phyloP scores from a whole-genome alignment of 2,888 invertebrate species.

The Dasypogon diadema region DNA sequence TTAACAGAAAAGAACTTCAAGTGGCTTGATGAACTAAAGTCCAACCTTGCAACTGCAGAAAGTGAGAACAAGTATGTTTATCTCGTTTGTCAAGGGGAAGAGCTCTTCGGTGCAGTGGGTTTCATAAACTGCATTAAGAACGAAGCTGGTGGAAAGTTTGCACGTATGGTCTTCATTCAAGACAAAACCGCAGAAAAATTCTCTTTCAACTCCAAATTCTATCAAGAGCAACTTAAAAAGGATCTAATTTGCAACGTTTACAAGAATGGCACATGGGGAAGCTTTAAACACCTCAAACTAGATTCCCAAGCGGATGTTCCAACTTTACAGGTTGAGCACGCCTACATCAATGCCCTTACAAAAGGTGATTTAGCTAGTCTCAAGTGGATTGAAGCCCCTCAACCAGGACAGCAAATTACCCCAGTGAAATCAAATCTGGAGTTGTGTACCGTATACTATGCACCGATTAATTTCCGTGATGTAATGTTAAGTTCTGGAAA shows the following conservation, averaged over 20 bases:
- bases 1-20: constrained; percentile 78
- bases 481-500: constrained; percentile 98
- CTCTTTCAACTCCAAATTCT: constrained; percentile 72
- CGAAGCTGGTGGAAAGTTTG: constrained; percentile 85
- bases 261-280: constrained; percentile 87
- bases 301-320: constrained; percentile 68
- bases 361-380: constrained; percentile 94
- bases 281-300: constrained; percentile 83
- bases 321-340: constrained; percentile 83
- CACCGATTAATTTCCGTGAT: constrained; percentile 97
- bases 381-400: constrained; percentile 92
- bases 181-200: constrained; percentile 75
- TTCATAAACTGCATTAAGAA: constrained; percentile 90
- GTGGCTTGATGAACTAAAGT: constrained; percentile 88
- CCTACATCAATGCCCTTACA: constrained; percentile 92
- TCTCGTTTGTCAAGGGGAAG: constrained; percentile 77
- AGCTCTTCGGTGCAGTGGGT: constrained; percentile 84
- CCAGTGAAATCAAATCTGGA: constrained; percentile 70
- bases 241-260: constrained; percentile 90
- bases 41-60: constrained; percentile 77
- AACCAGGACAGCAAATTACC: constrained; percentile 71
- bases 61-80: constrained; percentile 74
- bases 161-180: constrained; percentile 80
- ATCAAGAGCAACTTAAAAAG: constrained; percentile 74
- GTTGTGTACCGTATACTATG: constrained; percentile 90